These are phyloP conservation scores for Drosophila affinis DNA, from an alignment of 2,888 invertebrate species.

Conservation along the genomic window DNA sequence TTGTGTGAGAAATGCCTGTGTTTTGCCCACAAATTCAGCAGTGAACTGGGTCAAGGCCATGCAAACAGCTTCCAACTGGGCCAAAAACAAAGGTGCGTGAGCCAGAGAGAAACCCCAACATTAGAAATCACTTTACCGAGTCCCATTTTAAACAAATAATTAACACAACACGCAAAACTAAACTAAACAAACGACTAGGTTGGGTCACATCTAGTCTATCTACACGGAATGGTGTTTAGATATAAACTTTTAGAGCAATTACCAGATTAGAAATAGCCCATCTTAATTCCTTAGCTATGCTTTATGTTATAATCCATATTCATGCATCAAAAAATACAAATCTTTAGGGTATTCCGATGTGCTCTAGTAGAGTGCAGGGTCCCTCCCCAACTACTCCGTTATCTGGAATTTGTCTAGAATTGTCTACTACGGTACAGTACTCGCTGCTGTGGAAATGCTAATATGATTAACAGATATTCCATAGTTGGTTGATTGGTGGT, in stretches of 20 bases:
- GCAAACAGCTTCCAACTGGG: constrained; percentile 38
- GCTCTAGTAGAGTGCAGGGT: no score
- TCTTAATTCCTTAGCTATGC: neutral
- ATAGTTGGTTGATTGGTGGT: neutral
- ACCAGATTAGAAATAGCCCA: neutral
- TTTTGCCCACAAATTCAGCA: constrained; percentile 22
- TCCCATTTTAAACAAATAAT: no score
- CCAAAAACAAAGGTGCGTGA: constrained; percentile 1
- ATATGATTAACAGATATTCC: neutral
- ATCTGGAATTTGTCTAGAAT: no score
- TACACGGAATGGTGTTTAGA: neutral
- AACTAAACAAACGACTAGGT: neutral
- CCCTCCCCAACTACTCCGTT: no score
- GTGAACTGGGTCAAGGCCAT: constrained; percentile 77
- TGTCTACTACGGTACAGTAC: neutral
- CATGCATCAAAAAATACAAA: neutral
- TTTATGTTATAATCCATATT: neutral
- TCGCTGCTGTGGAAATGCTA: neutral
- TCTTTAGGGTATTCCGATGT: no score
- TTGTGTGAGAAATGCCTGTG: constrained; percentile 5
- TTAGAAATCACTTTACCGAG: neutral
- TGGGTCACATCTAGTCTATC: neutral
- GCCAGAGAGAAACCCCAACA: neutral
- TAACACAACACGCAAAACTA: no score
- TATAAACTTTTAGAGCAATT: no score